Evolutionary conservation across 2,797 vertebrate species (phyloP), one percentile per base, ranked within the genome.

Genomic region (Gymnothorax reevesii): DNA sequence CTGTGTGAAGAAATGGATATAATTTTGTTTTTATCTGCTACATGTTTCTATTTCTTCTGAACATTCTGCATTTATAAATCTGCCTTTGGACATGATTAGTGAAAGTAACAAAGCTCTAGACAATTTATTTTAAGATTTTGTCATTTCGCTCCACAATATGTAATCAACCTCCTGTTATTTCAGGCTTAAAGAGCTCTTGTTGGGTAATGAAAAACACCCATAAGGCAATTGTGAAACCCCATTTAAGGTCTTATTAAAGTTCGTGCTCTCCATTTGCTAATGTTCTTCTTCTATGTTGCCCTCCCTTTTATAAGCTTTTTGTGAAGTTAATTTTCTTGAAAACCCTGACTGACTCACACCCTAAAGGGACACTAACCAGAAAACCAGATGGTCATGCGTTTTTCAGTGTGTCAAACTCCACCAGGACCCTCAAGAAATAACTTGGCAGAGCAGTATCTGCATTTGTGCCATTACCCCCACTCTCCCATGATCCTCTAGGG

Each of bases 331-430:
- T 83, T 83, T 59, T 83, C 22, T 83, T 59, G 22, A 8, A n/a
- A 33, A 83, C 57, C 13, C 42, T 27, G 82, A 4, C 57, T 59
- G 22, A 7, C 52, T 27, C 55, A 57, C 12, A 82, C 80, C 82
- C 57, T 88, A 49, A 42, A 57, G 75, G 66, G 8, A 7, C 75
- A 64, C 91, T 93, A 93, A 83, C 84, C 42, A 77, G 73, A 59
- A 0, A 93, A 89, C 91, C 93, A 94, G 91, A 94, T 94, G 93
- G 92, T 17, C 82, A 79, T 86, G 71, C 85, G 85, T 77, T 88
- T 57, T 89, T 27, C 49, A 89, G 86, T 89, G 83, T 75, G 55
- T 84, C 88, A 91, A 87, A 88, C 89, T 89, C 85, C 0, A 7
- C 20, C 60, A 52, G 8, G 66, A 85, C 71, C 86, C 66, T 87